Percentiles rank a stretch among this genome's conserved stretches.
These are phyloP conservation scores for Venturia canescens DNA, from an alignment of 1,140 invertebrate species.

Conservation along the genomic window DNA sequence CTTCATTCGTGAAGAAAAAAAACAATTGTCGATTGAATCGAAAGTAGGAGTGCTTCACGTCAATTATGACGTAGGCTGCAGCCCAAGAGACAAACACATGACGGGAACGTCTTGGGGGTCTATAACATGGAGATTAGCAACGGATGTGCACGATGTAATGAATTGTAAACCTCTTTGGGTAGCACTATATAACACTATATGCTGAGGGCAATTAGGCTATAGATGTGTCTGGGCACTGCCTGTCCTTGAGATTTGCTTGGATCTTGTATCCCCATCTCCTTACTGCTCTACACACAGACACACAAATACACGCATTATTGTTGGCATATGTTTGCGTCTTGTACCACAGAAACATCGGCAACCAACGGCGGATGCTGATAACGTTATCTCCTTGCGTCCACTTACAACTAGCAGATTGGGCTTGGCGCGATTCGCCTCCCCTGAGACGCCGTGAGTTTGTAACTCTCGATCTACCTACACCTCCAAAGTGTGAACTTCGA, in stretches of 20 bases:
- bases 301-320: not conserved
- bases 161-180: constrained; percentile 50
- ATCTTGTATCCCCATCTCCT: not conserved
- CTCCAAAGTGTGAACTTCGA: not conserved
- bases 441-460: not conserved
- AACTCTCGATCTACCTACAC: not conserved
- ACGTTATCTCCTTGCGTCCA: constrained; percentile 44
- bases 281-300: not conserved
- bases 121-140: constrained; percentile 44
- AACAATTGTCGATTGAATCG: constrained; percentile 4
- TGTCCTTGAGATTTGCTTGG: constrained; percentile 30
- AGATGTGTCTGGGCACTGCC: constrained; percentile 22
- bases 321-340: not conserved
- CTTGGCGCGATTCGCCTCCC: constrained; percentile 16
- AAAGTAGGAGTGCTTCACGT: not conserved
- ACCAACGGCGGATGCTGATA: constrained; percentile 39
- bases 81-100: constrained; percentile 23
- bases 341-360: constrained; percentile 12
- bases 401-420: constrained; percentile 23
- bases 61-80: not conserved
- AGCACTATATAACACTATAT: constrained; percentile 39
- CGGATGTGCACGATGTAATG: constrained; percentile 38
- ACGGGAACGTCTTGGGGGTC: constrained; percentile 5
- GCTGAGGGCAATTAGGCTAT: constrained; percentile 45
- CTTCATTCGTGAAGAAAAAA: too few relatives aligned